Base-by-base conservation (phyloP, 1,140 invertebrate genomes). In the Hestina assimilis region DNA sequence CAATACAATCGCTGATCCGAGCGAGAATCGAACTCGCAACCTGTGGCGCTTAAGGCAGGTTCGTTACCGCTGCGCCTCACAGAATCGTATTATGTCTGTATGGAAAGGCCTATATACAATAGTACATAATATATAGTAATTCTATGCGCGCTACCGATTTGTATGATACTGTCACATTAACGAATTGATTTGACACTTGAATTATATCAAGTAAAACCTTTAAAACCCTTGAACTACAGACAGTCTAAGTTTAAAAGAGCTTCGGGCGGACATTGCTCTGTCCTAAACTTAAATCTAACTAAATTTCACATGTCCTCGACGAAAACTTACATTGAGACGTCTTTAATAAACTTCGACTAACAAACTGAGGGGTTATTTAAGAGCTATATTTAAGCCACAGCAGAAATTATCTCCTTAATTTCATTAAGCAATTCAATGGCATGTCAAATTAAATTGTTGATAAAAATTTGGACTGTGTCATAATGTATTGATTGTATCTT, bases 261-360 rank as follows among this genome's bases (percentile, higher is more conserved):
- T 26, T 14, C 24, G 35, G 50, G 50, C 50, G 50, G 26, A 31
- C 50, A 42, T 26, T 12, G 38, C 43, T 47, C 43, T 23, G 43
- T 47, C 43, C 38, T 53, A 26, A 42, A 53, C 50, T 53, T 51
- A 31, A 53, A 53, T 21, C 26, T 38, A 20, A 53, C 38, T 53
- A 38, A 51, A 51, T 15, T 51, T 51, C 33, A 40, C 47, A 51
- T 51, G 47, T 51, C 47, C 23, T 7, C 38, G 12, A 21, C 40
- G 12, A 42, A n/a, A 53, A 42, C 35, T 53, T 53, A 42, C 43
- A 46, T n/a, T 6, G 21, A 46, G 28, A 47, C 50, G 33, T 40
- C 35, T 47, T 24, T 53, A 53, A 53, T 42, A 53, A 33, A 53
- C 38, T 43, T 29, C 46, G 24, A 7, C 31, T 43, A 31, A 47